Evolutionary conservation across 2,113 vertebrate species (phyloP).

Genomic region (Burhinus oedicnemus): DNA sequence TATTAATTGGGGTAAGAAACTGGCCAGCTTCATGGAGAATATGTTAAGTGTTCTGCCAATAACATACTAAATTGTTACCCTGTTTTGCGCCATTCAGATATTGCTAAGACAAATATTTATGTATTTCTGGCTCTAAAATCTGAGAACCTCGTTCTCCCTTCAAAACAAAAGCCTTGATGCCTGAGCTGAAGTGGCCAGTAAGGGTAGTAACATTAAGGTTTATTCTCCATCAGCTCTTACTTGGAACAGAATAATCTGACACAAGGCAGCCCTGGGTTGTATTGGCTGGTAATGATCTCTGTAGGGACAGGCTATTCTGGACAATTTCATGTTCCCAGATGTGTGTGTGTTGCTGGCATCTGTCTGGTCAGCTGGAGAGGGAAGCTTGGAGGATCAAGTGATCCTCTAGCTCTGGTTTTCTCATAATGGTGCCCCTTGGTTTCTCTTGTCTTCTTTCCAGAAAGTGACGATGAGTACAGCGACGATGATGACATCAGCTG

Average conservation of each 20-base stretch:
- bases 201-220: background rate
- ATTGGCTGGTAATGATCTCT: background rate
- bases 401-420: background rate
- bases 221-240: background rate
- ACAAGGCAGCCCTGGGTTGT: background rate
- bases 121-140: background rate
- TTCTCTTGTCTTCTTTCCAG: slow-evolving; percentile 62
- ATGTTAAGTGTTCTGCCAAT: background rate
- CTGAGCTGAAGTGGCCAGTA: background rate
- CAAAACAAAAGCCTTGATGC: background rate
- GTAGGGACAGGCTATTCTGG: background rate
- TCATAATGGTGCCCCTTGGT: background rate
- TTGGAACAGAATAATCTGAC: background rate
- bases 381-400: background rate
- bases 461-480: slow-evolving; percentile 90
- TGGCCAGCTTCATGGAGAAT: background rate
- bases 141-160: background rate
- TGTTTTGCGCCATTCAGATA: background rate
- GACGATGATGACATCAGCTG: slow-evolving; percentile 95
- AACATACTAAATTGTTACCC: background rate
- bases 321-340: background rate
- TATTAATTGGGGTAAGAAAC: background rate
- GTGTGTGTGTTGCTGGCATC: background rate
- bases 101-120: background rate
- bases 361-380: background rate